Evolutionary conservation across 2,888 invertebrate genomes (phyloP), one percentile per base, ranked within the genome.

Genomic region (Antitype chi): DNA sequence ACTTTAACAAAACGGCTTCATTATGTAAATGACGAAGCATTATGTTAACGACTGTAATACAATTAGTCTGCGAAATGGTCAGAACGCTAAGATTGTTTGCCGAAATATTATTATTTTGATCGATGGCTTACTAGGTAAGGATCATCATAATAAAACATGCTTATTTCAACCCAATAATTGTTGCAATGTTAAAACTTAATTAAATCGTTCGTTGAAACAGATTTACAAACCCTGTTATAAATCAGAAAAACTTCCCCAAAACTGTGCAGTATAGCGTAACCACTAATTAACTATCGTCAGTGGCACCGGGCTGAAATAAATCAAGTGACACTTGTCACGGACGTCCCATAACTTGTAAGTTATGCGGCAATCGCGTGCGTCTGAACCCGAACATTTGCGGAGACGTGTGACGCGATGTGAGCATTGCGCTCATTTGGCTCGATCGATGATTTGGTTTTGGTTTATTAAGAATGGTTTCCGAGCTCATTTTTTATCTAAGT

Each of bases 271-370:
- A 60, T 71, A 85, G 74, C 67, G 67, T 70, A 74, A 79, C 83
- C 87, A 72, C 82, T 88, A 87, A 90, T 87, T 85, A 89, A 86
- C 82, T 88, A 81, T 82, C 86, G 86, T 84, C 88, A 88, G 85
- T 78, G 52, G 69, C 85, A 76, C 76, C 85, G 71, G 80, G 57
- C 57, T 66, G 84, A 82, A 89, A 93, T 94, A 94, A 94, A 94
- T 94, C 93, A 94, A 88, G 89, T 88, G 88, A 85, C 92, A 92
- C 91, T 94, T 93, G 94, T 93, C 93, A 91, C 87, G 85, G 90
- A 90, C 87, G 91, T 90, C 90, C 91, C 92, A 92, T 93, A 93
- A 93, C 90, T 91, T 89, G 92, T 93, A 93, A 93, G 93, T 92
- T 94, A 93, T 93, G 92, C 90, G 89, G 88, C 87, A 76, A 85